Base-by-base conservation (phyloP, 2,113 vertebrate genomes). In the Lepisosteus osseus region DNA sequence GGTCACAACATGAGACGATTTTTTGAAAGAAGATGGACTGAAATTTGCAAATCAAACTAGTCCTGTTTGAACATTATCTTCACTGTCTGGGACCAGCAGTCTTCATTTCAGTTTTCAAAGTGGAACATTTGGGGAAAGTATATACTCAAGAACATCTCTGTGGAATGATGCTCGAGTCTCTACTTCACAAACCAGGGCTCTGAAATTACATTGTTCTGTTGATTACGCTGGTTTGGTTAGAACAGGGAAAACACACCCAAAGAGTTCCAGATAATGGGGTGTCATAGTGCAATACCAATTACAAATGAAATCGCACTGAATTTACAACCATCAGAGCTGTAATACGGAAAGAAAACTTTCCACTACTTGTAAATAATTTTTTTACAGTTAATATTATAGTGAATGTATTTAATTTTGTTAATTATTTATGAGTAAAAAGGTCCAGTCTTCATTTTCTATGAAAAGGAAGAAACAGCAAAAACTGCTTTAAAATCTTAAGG, bases 371-470 rank as follows among this genome's bases (percentile, higher is more conserved):
- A 98, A 94, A 98, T 95, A 96, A 92, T 77, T 84, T 90, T 82
- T 95, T 98, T 96, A 95, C 97, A 94, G 94, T 89, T 94, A 92
- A 90, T 98, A 97, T 98, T 97, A 96, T 98, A 98, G 97, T 98
- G 95, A 98, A 98, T 96, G 96, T 99, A 99, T 99, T 99, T 99
- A 98, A 99, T 99, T 99, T 98, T 98, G 93, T 93, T 85, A 92
- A 97, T 98, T 97, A 97, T 96, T 99, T 99, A 99, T 99, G 94
- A 98, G 94, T 95, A 95, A 95, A 89, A 88, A 95, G 95, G 94
- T 96, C 96, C 93, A 98, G 93, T 94, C 92, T 98, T 98, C 96
- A 95, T 99, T 99, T 99, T 99, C 97, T 98, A 96, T 98, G 97
- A 99, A 99, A 99, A 99, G 95, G 97, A 98, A 98, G 96, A 97